Percentiles rank a stretch among this genome's conserved stretches.
phyloP scores from a whole-genome alignment of 2,113 vertebrate genomes.

The Leptodactylus fuscus region DNA sequence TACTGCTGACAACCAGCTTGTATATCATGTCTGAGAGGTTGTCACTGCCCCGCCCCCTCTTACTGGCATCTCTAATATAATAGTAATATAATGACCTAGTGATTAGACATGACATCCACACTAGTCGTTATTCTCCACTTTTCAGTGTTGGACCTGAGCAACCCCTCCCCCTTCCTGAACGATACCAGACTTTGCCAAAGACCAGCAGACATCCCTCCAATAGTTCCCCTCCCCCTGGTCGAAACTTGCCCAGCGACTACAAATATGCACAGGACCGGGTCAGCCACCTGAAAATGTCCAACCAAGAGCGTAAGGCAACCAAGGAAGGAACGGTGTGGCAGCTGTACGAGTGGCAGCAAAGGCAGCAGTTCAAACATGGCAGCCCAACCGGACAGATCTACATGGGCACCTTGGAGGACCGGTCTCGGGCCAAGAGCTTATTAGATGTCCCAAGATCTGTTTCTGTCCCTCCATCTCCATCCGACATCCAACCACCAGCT shows the following conservation, averaged over 20 bases:
- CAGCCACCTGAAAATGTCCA: slow-evolving; percentile 96
- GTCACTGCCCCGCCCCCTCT: background rate
- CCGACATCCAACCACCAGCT: slow-evolving; percentile 85
- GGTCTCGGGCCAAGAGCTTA: slow-evolving; percentile 84
- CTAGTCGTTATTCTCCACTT: background rate
- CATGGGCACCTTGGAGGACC: slow-evolving; percentile 81
- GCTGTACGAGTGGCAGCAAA: slow-evolving; percentile 97
- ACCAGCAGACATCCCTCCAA: slow-evolving; percentile 79
- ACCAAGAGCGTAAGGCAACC: slow-evolving; percentile 88
- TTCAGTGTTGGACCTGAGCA: slow-evolving; percentile 82
- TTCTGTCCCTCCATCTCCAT: slow-evolving; percentile 93
- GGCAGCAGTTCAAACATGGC: slow-evolving; percentile 95
- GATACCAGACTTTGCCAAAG: slow-evolving; percentile 93
- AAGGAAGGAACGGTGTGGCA: slow-evolving; percentile 98
- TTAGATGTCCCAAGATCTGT: slow-evolving; percentile 92
- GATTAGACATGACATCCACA: too few relatives aligned
- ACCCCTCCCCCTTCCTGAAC: slow-evolving; percentile 81
- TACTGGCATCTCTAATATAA: background rate
- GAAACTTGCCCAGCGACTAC: slow-evolving; percentile 93
- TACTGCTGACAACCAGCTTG: too few relatives aligned
- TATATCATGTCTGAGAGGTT: too few relatives aligned
- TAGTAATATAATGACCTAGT: too few relatives aligned
- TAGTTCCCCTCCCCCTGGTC: slow-evolving; percentile 80
- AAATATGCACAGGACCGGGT: slow-evolving; percentile 96
- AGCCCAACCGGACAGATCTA: slow-evolving; percentile 90